phyloP scores from a whole-genome alignment of 2,113 vertebrate genomes.

The Catharus minimus region DNA sequence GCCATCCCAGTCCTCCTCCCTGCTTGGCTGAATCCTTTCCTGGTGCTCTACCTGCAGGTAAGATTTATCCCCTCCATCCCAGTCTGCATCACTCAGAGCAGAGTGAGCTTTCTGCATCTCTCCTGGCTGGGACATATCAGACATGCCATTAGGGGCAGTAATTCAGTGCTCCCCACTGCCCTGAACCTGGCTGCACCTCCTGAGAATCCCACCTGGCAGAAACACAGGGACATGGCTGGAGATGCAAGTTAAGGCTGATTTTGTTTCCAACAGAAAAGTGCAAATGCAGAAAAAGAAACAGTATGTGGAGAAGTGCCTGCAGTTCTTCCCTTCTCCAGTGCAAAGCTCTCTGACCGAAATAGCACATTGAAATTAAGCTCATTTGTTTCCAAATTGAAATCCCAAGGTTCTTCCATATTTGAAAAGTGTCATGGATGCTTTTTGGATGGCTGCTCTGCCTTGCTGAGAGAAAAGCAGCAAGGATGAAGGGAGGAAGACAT shows the following conservation, averaged over 20 bases:
- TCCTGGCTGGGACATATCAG: not conserved
- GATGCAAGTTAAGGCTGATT: not conserved
- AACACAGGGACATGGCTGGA: not conserved
- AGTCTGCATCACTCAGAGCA: not conserved
- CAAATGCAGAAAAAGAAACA: not conserved
- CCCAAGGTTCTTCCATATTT: conserved; percentile 1
- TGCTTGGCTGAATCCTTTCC: not conserved
- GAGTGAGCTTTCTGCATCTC: not conserved
- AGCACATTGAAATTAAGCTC: conserved; percentile 27
- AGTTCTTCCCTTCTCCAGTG: not conserved
- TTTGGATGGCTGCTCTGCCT: conserved; percentile 40
- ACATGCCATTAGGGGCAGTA: not conserved
- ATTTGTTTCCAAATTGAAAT: conserved; percentile 48
- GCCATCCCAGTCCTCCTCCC: not conserved
- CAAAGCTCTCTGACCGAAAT: conserved; percentile 1
- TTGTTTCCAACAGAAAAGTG: not conserved
- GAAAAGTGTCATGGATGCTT: conserved; percentile 18
- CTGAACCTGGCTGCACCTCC: not conserved
- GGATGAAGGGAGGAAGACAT: not conserved
- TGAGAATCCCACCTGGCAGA: not conserved
- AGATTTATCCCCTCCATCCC: not conserved
- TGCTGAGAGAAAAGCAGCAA: not conserved
- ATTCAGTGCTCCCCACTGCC: not conserved
- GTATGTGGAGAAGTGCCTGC: not conserved
- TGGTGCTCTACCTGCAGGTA: not conserved